These are phyloP conservation scores for Anastrepha ludens DNA, from an alignment of 1,140 invertebrate species.

Conservation along the genomic window DNA sequence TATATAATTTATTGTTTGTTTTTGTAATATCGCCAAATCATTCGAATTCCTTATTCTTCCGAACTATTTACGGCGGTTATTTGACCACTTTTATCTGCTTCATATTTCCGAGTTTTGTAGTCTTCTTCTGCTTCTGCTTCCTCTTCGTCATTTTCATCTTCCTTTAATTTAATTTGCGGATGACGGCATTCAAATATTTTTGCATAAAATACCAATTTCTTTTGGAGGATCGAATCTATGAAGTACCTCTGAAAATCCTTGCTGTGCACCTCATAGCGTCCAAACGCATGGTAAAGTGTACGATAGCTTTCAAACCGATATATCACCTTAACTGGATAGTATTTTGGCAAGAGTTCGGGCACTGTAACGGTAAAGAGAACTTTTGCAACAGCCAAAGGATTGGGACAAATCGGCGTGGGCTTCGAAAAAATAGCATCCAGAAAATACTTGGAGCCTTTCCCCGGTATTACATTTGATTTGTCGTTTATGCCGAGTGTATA, in stretches of 20 bases:
- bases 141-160: too few species aligned
- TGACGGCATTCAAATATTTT: slow-evolving; percentile 54
- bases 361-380: slow-evolving; percentile 51
- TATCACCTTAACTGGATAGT: slow-evolving; percentile 55
- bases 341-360: neutral
- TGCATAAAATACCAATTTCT: slow-evolving; percentile 56
- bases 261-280: neutral
- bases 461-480: neutral
- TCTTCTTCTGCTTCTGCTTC: neutral
- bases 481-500: neutral
- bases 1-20: too few species aligned
- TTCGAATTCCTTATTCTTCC: too few species aligned
- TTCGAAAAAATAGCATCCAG: slow-evolving; percentile 68
- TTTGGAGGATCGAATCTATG: slow-evolving; percentile 56
- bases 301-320: slow-evolving; percentile 54
- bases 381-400: slow-evolving; percentile 56
- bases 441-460: slow-evolving; percentile 62
- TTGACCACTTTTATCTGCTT: too few species aligned
- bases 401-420: slow-evolving; percentile 64
- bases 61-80: too few species aligned
- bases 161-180: slow-evolving; percentile 6
- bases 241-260: slow-evolving; percentile 56
- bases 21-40: too few species aligned
- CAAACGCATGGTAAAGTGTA: slow-evolving; percentile 26
- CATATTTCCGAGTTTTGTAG: too few species aligned